Percentiles rank a stretch among this genome's conserved stretches.
Evolutionary conservation across 2,888 invertebrate genomes (phyloP).

Genomic region (Cryptocephalus primarius): DNA sequence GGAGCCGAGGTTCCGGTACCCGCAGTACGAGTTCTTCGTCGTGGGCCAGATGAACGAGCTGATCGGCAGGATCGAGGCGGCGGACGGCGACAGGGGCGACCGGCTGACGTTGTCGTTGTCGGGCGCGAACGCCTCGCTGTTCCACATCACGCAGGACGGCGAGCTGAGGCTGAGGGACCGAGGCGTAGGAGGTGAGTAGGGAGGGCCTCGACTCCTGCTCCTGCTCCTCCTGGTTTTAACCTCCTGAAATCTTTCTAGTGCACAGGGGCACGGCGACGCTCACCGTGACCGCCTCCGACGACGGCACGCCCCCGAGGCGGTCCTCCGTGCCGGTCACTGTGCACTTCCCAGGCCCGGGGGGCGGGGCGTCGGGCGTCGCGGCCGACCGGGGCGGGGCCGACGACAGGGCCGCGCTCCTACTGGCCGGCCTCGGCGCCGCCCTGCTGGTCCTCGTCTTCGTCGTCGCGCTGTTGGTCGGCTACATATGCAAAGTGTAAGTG

Average conservation of each 20-base stretch:
- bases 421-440: slow-evolving; percentile 59
- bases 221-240: too few species aligned
- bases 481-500: slow-evolving; percentile 64
- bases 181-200: slow-evolving; percentile 1
- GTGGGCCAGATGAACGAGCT: slow-evolving; percentile 27
- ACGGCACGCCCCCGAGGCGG: slow-evolving; percentile 72
- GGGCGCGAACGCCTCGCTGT: slow-evolving; percentile 34
- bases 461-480: slow-evolving; percentile 62
- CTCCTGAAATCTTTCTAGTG: too few species aligned
- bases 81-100: slow-evolving; percentile 76
- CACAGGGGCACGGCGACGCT: slow-evolving; percentile 45
- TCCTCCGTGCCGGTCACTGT: slow-evolving; percentile 58
- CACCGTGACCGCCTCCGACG: slow-evolving; percentile 74
- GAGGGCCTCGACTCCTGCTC: too few species aligned
- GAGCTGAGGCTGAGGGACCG: slow-evolving; percentile 50
- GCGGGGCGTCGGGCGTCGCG: slow-evolving; percentile 26
- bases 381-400: slow-evolving; percentile 15
- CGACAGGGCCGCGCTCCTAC: slow-evolving; percentile 28
- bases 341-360: slow-evolving; percentile 42
- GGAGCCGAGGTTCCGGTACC: slow-evolving; percentile 82
- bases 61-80: slow-evolving; percentile 67
- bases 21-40: slow-evolving; percentile 74
- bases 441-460: slow-evolving; percentile 63
- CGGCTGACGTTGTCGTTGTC: slow-evolving; percentile 55
- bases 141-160: slow-evolving; percentile 53